These are phyloP conservation scores for Sceloporus tristichus DNA, from an alignment of 2,113 vertebrate genomes.

Conservation along the genomic window DNA sequence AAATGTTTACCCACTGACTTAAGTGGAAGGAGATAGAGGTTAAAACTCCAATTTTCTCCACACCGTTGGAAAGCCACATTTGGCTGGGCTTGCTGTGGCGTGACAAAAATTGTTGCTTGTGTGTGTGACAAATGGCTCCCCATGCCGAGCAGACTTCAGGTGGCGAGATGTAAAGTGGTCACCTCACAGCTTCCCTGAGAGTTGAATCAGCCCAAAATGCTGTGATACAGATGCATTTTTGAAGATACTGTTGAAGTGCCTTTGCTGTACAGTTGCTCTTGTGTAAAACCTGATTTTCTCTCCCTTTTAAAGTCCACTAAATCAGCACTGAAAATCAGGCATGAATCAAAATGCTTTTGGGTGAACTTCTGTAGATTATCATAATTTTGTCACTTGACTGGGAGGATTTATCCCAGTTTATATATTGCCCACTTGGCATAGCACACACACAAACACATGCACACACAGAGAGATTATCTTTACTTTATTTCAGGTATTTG, in stretches of 20 bases:
- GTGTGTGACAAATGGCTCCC: not conserved
- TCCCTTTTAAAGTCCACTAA: not conserved
- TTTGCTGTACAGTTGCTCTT: not conserved
- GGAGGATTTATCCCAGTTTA: not conserved
- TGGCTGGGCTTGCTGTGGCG: not conserved
- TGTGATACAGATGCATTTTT: not conserved
- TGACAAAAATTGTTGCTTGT: slow-evolving; percentile 7
- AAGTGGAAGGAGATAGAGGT: not conserved
- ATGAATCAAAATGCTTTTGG: not conserved
- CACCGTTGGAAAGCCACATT: not conserved
- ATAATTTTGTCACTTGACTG: not conserved
- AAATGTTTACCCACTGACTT: slow-evolving; percentile 21
- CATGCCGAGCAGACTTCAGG: not conserved
- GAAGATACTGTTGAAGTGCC: not conserved
- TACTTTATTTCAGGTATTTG: too few relatives aligned
- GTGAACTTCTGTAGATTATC: not conserved
- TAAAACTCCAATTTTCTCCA: slow-evolving; percentile 22
- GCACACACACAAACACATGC: not conserved
- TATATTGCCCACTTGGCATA: not conserved
- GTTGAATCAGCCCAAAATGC: slow-evolving; percentile 4
- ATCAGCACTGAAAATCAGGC: not conserved
- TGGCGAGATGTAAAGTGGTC: not conserved
- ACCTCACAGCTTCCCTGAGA: slow-evolving; percentile 1
- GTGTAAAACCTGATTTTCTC: not conserved
- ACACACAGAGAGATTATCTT: not conserved